Percentiles rank a stretch among this genome's conserved stretches.
Conservation (phyloP, 2,797 vertebrate species). For the Xenentodon cancila region DNA sequence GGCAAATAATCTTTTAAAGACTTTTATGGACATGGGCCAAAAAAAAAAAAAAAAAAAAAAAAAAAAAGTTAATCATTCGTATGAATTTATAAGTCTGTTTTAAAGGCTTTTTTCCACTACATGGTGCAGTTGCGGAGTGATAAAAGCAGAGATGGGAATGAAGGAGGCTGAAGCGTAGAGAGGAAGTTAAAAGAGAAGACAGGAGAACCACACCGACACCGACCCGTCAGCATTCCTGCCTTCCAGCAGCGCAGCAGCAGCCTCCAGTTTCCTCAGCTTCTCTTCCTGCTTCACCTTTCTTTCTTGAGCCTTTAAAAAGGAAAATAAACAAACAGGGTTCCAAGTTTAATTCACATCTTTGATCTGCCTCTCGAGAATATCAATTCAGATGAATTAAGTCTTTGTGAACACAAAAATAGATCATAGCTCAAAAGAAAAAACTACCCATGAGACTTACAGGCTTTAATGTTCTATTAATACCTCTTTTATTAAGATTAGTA, state of each 20-base stretch:
- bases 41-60: not conserved
- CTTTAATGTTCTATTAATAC: no score
- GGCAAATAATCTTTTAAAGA: conserved; percentile 4
- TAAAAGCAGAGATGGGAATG: not conserved
- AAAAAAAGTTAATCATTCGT: conserved; percentile 15
- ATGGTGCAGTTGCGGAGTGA: not conserved
- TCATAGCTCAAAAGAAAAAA: accelerated
- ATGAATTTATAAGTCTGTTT: conserved; percentile 28
- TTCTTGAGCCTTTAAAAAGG: conserved; percentile 81
- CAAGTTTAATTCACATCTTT: not conserved
- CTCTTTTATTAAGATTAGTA: no score
- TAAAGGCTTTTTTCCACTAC: conserved; percentile 26
- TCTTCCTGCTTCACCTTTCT: conserved; percentile 89
- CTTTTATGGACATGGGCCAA: conserved; percentile 15
- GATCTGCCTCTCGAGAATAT: not conserved
- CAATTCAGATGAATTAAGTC: no score
- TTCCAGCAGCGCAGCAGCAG: conserved; percentile 85
- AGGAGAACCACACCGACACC: conserved; percentile 51
- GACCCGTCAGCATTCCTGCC: conserved; percentile 94
- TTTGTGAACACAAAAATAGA: not conserved
- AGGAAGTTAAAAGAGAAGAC: not conserved
- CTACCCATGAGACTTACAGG: no score
- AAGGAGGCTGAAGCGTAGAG: not conserved
- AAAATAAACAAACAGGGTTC: not conserved
- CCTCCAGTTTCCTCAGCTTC: conserved; percentile 86